Evolutionary conservation across 2,888 invertebrate genomes (phyloP).

Genomic region (Coleophora deauratella): DNA sequence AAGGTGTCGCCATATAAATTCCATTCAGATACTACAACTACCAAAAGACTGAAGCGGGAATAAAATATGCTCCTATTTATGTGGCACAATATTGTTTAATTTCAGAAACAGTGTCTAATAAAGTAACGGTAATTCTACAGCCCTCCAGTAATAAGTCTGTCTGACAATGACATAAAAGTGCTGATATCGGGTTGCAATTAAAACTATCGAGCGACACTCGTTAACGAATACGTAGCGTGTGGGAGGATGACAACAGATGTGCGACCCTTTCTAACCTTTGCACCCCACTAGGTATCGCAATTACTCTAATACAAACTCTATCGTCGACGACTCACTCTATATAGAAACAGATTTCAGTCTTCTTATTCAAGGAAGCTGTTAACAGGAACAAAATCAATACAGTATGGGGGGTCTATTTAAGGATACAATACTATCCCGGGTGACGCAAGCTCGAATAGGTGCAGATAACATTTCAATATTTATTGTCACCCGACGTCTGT

Average conservation of each 20-base stretch:
- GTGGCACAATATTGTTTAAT: too few relatives aligned
- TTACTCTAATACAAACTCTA: conserved; percentile 29
- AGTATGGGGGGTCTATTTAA: conserved; percentile 64
- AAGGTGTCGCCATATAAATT: too few relatives aligned
- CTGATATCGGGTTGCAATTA: conserved; percentile 69
- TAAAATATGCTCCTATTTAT: too few relatives aligned
- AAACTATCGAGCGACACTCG: conserved; percentile 57
- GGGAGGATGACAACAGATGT: conserved; percentile 65
- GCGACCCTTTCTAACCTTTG: conserved; percentile 49
- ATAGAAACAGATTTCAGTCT: conserved; percentile 7
- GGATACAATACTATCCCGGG: conserved; percentile 45
- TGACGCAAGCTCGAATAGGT: conserved; percentile 57
- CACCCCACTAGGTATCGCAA: conserved; percentile 43
- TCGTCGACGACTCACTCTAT: conserved; percentile 4
- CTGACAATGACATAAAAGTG: conserved; percentile 28
- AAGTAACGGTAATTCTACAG: neutral
- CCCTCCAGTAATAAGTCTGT: conserved; percentile 4
- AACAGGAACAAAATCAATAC: conserved; percentile 18
- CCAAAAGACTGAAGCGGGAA: too few relatives aligned
- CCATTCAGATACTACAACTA: too few relatives aligned
- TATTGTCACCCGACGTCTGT: conserved; percentile 69
- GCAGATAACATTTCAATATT: conserved; percentile 70
- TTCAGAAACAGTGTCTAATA: neutral
- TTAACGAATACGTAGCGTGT: conserved; percentile 48
- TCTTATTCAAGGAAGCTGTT: conserved; percentile 11